Conservation (phyloP, 37 sponge, comb jelly and placozoan species). For the Tethya wilhelma region DNA sequence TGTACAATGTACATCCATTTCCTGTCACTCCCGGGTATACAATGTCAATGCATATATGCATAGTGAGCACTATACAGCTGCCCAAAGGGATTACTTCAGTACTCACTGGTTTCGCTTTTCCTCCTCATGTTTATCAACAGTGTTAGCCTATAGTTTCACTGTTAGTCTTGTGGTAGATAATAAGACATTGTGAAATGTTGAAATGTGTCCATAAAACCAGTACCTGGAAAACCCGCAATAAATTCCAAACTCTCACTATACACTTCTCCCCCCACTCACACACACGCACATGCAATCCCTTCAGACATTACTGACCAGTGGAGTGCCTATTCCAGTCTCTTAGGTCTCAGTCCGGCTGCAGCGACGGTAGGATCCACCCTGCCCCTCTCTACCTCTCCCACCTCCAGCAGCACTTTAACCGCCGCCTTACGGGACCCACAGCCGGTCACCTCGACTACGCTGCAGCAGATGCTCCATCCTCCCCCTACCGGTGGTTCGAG, state of each 20-base stretch:
- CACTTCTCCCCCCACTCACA: neutral
- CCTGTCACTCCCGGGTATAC: too few relatives aligned
- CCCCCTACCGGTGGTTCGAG: neutral
- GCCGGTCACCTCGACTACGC: neutral
- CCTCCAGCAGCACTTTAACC: neutral
- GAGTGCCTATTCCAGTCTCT: neutral
- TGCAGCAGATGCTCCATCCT: neutral
- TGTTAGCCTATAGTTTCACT: too few relatives aligned
- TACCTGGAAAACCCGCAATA: too few relatives aligned
- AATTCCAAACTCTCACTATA: neutral
- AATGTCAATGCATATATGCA: too few relatives aligned
- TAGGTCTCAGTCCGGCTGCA: neutral
- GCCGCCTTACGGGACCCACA: neutral
- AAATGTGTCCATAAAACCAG: too few relatives aligned
- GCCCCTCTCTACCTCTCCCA: neutral
- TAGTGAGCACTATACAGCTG: too few relatives aligned
- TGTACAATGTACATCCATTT: too few relatives aligned
- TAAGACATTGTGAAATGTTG: too few relatives aligned
- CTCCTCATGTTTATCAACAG: too few relatives aligned
- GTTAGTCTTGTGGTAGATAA: too few relatives aligned
- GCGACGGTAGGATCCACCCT: neutral
- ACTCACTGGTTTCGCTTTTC: too few relatives aligned
- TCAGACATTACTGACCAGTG: neutral
- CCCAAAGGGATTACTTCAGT: too few relatives aligned
- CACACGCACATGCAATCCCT: neutral